Conservation (phyloP, 2,113 vertebrate species). For the Typhlomys cinereus region DNA sequence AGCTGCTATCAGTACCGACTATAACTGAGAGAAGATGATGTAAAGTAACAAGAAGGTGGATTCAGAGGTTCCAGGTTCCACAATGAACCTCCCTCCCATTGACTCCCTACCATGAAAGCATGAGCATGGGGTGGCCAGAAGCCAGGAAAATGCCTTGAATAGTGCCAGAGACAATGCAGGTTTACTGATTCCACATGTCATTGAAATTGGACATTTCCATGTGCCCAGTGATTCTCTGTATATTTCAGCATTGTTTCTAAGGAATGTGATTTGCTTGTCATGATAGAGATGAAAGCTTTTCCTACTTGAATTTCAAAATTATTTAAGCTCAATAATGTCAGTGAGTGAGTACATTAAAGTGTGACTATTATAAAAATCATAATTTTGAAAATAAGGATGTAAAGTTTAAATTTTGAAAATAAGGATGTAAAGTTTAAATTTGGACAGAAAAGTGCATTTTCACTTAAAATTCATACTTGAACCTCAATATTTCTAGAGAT, state of each 20-base stretch:
- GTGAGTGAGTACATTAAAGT: neutral
- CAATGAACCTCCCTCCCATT: neutral
- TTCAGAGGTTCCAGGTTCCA: neutral
- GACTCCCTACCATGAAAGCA: neutral
- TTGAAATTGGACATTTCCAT: neutral
- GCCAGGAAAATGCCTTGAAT: neutral
- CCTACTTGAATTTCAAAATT: neutral
- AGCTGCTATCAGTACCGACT: neutral
- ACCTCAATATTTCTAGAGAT: slow-evolving; percentile 35
- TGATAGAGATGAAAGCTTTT: neutral
- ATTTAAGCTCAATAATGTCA: neutral
- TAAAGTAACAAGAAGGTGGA: neutral
- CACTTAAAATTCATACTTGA: neutral
- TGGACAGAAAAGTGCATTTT: neutral
- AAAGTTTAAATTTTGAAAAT: neutral
- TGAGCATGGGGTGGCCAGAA: neutral
- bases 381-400: neutral
- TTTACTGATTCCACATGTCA: neutral
- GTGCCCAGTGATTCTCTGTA: no score
- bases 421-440: neutral
- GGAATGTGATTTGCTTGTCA: neutral
- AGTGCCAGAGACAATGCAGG: neutral
- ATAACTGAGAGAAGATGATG: neutral
- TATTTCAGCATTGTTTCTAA: neutral
- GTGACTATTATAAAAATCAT: neutral